These are phyloP conservation scores for Netelia fuscicornis DNA, from an alignment of 2,888 invertebrate genomes.

Conservation along the genomic window DNA sequence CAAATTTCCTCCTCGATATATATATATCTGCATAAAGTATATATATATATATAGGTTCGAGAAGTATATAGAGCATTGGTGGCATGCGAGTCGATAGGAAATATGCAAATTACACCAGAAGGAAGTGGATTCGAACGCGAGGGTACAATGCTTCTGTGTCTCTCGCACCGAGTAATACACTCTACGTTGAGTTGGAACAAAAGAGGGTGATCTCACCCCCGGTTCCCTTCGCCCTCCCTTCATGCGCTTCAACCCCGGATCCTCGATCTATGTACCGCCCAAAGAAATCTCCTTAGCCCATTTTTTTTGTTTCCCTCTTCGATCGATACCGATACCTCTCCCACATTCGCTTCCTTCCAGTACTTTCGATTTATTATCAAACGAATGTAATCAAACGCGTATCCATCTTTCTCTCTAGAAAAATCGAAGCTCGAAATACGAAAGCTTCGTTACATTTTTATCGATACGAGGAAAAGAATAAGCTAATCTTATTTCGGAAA, in stretches of 20 bases:
- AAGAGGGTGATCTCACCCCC: conserved; percentile 21
- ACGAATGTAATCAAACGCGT: not conserved
- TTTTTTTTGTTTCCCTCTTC: conserved; percentile 4
- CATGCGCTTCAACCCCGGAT: not conserved
- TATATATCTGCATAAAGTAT: not conserved
- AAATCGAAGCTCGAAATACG: not conserved
- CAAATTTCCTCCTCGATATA: conserved; percentile 30
- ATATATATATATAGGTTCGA: not conserved
- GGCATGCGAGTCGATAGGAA: conserved; percentile 39
- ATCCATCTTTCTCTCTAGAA: not conserved
- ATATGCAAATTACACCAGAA: conserved; percentile 43
- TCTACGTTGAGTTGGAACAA: conserved; percentile 29
- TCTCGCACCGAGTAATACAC: conserved; percentile 26
- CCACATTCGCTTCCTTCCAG: not conserved
- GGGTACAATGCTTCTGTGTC: conserved; percentile 35
- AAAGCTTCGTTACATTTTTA: not conserved
- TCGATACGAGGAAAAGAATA: not conserved
- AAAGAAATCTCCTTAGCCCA: conserved; percentile 36
- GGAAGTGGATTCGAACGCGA: conserved; percentile 7
- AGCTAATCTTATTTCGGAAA: no score
- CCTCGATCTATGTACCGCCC: not conserved
- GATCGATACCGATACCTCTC: conserved; percentile 32
- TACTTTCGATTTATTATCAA: conserved; percentile 5
- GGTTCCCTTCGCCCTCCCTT: not conserved
- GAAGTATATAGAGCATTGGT: conserved; percentile 3